Evolutionary conservation across 2,888 invertebrate species (phyloP).

Genomic region (Nineta flava): DNA sequence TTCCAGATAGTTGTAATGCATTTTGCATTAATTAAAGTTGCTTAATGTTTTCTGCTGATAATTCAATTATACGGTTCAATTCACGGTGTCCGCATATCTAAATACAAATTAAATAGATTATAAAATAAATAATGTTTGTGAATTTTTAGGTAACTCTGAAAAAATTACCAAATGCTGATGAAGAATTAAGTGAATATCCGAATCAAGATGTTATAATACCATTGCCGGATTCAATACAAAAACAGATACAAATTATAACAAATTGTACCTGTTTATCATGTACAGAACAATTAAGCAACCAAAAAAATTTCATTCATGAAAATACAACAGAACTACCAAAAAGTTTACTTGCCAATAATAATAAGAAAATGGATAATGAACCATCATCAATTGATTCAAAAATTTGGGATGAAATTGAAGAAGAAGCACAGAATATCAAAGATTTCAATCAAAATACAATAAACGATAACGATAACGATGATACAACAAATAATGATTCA

Average conservation of each 20-base stretch:
- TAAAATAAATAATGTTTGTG: not conserved
- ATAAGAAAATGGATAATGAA: conserved; percentile 10
- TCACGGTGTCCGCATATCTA: too few relatives aligned
- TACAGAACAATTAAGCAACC: conserved; percentile 27
- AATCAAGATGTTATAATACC: conserved; percentile 3
- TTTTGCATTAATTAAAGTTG: too few relatives aligned
- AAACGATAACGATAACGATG: conserved; percentile 9
- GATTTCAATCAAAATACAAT: conserved; percentile 12
- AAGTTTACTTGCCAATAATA: conserved; percentile 19
- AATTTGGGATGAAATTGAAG: conserved; percentile 10
- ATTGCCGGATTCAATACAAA: conserved; percentile 32
- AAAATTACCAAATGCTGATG: conserved; percentile 2
- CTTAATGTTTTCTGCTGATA: too few relatives aligned
- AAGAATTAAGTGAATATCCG: conserved; percentile 3
- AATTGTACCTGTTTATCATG: conserved; percentile 50
- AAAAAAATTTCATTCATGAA: conserved; percentile 28
- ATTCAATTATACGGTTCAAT: too few relatives aligned
- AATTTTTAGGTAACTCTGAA: conserved; percentile 2
- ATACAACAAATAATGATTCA: too few relatives aligned
- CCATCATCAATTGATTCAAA: not conserved
- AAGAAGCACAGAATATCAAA: not conserved
- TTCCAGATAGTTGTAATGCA: too few relatives aligned
- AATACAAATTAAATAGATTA: too few relatives aligned
- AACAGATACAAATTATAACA: conserved; percentile 46
- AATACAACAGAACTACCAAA: conserved; percentile 29